These are phyloP conservation scores for Plectropomus leopardus DNA, from an alignment of 2,113 vertebrate species.

Conservation along the genomic window DNA sequence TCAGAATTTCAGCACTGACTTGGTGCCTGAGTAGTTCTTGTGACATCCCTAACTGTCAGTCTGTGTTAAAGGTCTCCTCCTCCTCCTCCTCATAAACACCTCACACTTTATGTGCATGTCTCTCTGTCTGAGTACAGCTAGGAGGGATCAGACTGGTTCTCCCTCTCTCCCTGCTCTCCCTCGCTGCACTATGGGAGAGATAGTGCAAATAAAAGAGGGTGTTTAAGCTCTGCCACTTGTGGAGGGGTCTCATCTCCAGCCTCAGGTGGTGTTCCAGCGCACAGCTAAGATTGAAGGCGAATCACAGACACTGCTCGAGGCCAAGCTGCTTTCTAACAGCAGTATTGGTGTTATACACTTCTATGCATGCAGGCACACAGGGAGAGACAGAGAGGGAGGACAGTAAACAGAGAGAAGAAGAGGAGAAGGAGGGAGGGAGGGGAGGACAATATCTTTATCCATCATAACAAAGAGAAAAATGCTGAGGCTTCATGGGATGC, in stretches of 20 bases:
- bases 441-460: slow-evolving; percentile 55
- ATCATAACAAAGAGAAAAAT: slow-evolving; percentile 60
- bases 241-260: slow-evolving; percentile 75
- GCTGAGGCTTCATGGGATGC: slow-evolving; percentile 42
- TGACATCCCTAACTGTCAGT: slow-evolving; percentile 8
- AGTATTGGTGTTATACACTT: slow-evolving; percentile 57
- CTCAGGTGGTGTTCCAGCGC: slow-evolving; percentile 68
- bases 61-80: slow-evolving; percentile 53
- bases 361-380: slow-evolving; percentile 35
- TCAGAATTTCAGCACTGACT: no score
- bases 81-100: slow-evolving; percentile 56
- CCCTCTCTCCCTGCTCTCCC: slow-evolving; percentile 31
- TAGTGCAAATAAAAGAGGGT: slow-evolving; percentile 70
- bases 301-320: slow-evolving; percentile 76
- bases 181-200: slow-evolving; percentile 54
- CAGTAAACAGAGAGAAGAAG: slow-evolving; percentile 32
- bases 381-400: slow-evolving; percentile 31
- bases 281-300: slow-evolving; percentile 68
- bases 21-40: no score
- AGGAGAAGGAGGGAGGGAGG: slow-evolving; percentile 22
- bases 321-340: slow-evolving; percentile 65
- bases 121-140: slow-evolving; percentile 46
- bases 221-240: slow-evolving; percentile 69
- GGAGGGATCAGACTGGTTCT: slow-evolving; percentile 38
- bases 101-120: slow-evolving; percentile 42